Evolutionary conservation across 2,113 vertebrate species (phyloP).

Genomic region (Trichomycterus rosablanca): DNA sequence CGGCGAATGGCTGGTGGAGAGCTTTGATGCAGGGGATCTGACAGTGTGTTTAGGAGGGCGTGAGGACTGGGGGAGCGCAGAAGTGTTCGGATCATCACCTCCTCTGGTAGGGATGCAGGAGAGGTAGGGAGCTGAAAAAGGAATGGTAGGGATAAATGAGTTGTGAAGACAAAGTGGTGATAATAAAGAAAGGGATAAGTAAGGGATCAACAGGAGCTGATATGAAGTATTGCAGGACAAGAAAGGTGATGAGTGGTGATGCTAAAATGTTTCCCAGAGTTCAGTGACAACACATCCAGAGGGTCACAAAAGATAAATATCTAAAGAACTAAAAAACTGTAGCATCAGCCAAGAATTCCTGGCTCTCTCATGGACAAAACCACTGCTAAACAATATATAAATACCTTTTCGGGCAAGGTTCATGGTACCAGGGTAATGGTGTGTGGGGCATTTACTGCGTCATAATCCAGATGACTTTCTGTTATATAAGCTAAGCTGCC

Average conservation of each 20-base stretch:
- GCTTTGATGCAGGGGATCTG: slow-evolving; percentile 75
- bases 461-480: too few species aligned
- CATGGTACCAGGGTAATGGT: too few species aligned
- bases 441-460: too few species aligned
- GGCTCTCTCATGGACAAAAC: too few species aligned
- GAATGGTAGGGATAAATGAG: slow-evolving; percentile 26
- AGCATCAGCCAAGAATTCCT: too few species aligned
- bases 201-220: neutral
- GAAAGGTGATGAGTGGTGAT: neutral
- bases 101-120: slow-evolving; percentile 80
- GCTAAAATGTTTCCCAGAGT: neutral
- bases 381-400: too few species aligned
- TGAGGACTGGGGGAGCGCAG: slow-evolving; percentile 80
- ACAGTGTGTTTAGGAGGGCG: slow-evolving; percentile 72
- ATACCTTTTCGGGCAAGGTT: too few species aligned
- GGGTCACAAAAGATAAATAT: too few species aligned
- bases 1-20: slow-evolving; percentile 68
- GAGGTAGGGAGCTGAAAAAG: slow-evolving; percentile 83
- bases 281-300: too few species aligned
- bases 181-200: slow-evolving; percentile 20
- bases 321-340: too few species aligned
- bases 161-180: neutral
- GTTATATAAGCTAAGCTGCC: too few species aligned
- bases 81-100: slow-evolving; percentile 67
- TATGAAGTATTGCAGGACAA: neutral